Percentiles rank a stretch among this genome's conserved stretches.
Evolutionary conservation across 2,797 vertebrate genomes (phyloP).

Genomic region (Austrolebias charrua): DNA sequence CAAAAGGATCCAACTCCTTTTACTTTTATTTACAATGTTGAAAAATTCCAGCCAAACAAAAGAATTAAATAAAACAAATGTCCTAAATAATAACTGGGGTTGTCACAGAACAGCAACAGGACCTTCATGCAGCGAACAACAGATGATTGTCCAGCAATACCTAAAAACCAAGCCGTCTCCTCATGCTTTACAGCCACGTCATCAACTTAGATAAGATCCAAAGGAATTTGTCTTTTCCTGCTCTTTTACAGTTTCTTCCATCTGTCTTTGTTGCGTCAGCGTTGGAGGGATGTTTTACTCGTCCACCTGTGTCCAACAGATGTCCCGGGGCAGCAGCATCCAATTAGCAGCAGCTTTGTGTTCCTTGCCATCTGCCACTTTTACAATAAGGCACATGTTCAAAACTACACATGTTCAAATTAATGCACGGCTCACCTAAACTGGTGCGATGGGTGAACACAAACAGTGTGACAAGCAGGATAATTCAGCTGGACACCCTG

Average conservation of each 20-base stretch:
- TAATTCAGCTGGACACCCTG: constrained; percentile 14
- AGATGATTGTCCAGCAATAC: constrained; percentile 81
- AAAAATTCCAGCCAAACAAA: constrained; percentile 63
- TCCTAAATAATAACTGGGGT: constrained; percentile 29
- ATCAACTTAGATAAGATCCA: constrained; percentile 23
- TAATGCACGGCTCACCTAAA: constrained; percentile 17
- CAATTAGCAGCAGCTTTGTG: constrained; percentile 31
- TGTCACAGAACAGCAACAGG: constrained; percentile 53
- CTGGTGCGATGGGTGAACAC: constrained; percentile 9
- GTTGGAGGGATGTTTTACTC: constrained; percentile 15
- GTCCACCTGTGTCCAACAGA: constrained; percentile 33
- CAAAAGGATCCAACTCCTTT: constrained; percentile 11
- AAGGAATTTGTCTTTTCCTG: constrained; percentile 3
- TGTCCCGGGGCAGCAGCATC: constrained; percentile 23
- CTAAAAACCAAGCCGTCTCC: constrained; percentile 49
- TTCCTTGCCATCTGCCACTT: constrained; percentile 47
- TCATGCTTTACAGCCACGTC: constrained; percentile 52
- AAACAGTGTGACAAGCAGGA: constrained; percentile 19
- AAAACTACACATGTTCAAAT: constrained; percentile 47
- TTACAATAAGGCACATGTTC: constrained; percentile 71
- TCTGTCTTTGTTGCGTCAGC: constrained; percentile 6
- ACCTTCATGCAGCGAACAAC: constrained; percentile 70
- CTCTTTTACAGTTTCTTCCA: constrained; percentile 18
- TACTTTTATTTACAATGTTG: constrained; percentile 72
- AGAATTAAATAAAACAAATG: constrained; percentile 68